phyloP scores from a whole-genome alignment of 2,888 invertebrate genomes.

The Lasioglossum morio region DNA sequence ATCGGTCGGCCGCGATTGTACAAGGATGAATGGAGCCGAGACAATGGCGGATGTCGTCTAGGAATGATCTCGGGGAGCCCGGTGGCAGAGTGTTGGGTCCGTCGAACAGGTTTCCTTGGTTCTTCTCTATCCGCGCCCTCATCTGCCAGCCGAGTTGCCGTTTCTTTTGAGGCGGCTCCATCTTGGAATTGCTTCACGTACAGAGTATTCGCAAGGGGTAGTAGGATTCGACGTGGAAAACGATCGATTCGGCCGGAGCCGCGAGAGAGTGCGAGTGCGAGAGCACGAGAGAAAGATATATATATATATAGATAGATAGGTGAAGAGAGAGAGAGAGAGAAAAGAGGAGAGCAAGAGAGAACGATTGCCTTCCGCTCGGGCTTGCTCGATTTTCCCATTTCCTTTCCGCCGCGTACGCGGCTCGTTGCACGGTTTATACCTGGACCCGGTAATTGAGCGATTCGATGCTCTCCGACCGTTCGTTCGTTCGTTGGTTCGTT shows the following conservation, averaged over 20 bases:
- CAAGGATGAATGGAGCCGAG: conserved; percentile 1
- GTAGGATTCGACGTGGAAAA: conserved; percentile 20
- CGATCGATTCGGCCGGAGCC: conserved; percentile 30
- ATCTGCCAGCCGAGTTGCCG: conserved; percentile 13
- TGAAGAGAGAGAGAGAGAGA: neutral
- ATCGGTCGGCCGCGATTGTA: neutral
- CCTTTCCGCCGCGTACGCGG: conserved; percentile 29
- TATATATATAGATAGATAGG: neutral
- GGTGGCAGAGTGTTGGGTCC: neutral
- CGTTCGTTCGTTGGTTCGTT: conserved; percentile 14
- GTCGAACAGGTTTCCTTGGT: neutral
- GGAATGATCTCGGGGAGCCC: neutral
- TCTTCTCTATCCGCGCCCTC: conserved; percentile 11
- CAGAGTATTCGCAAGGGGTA: conserved; percentile 21
- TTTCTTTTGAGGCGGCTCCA: conserved; percentile 26
- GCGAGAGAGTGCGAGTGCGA: neutral
- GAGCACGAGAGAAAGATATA: neutral
- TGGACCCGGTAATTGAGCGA: conserved; percentile 46
- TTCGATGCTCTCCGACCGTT: conserved; percentile 35
- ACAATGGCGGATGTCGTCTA: neutral
- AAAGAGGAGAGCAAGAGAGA: conserved; percentile 32
- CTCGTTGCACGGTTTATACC: conserved; percentile 49
- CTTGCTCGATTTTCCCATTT: conserved; percentile 38
- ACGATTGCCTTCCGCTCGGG: conserved; percentile 48
- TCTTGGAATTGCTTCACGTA: conserved; percentile 27